phyloP scores from a whole-genome alignment of 2,113 vertebrate species.

The Apodemus speciosus region DNA sequence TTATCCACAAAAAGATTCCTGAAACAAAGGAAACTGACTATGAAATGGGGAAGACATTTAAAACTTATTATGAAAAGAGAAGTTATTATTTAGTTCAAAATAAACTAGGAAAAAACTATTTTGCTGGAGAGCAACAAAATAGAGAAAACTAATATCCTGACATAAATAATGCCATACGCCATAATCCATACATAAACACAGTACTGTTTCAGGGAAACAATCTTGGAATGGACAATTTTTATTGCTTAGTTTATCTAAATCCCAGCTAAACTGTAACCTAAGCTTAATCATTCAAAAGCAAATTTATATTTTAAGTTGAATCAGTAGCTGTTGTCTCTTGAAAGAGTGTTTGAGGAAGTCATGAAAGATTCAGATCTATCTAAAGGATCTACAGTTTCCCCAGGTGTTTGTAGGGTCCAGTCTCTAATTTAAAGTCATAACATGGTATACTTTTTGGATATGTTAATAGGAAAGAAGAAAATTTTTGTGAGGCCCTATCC shows the following conservation, averaged over 20 bases:
- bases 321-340: not conserved
- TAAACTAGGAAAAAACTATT: not conserved
- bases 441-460: not conserved
- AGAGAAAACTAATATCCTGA: not conserved
- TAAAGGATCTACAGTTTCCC: not conserved
- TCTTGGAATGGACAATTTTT: not conserved
- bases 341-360: not conserved
- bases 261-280: not conserved
- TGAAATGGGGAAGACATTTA: not conserved
- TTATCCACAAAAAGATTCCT: not conserved
- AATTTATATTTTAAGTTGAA: not conserved
- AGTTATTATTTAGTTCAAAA: not conserved
- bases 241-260: not conserved
- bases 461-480: not conserved
- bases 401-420: accelerated
- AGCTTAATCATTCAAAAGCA: not conserved
- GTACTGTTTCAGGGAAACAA: not conserved
- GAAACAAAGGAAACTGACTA: not conserved
- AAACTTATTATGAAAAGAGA: not conserved
- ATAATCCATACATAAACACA: no score
- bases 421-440: not conserved
- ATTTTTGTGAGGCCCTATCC: not conserved
- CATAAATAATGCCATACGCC: not conserved
- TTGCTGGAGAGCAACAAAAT: not conserved
- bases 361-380: not conserved